Base-by-base conservation (phyloP, 2,113 vertebrate species). In the Nothoprocta pentlandii region DNA sequence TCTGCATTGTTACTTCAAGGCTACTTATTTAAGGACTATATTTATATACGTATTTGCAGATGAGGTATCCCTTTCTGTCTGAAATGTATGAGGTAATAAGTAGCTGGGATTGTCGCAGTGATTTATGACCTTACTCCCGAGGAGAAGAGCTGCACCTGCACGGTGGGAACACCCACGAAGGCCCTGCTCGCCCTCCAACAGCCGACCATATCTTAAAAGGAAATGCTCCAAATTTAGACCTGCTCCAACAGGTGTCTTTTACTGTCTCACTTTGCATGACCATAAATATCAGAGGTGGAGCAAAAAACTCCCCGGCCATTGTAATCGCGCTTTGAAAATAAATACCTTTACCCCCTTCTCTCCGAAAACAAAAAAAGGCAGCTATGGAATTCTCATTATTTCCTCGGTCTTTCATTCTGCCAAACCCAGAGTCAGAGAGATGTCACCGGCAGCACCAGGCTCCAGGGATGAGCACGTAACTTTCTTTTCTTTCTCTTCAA, bases 101-200 rank as follows among this genome's bases (percentile, higher is more conserved):
- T 95, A 97, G 92, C 96, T 96, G 93, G 75, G 83, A 94, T 95
- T 97, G 97, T 97, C 96, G 92, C 9, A 22, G 91, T 97, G 97
- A 98, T 98, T 98, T 98, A 98, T 97, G 87, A 96, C 97, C 97
- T 97, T 97, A 97, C 97, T 97, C 97, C 97, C 92, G 78, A 49
- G 76, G 93, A 97, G 97, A 92, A 87, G 96, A 94, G 95, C 96
- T 96, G 97, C 97, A 98, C 97, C 98, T 98, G 98, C 90, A 25
- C 92, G 97, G 95, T 94, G 92, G 79, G 95, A 97, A 96, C 95
- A 94, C 95, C 90, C 91, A 87, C 94, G 84, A 97, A 95, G 97
- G 64, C 91, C 63, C 89, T 93, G 92, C 87, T 96, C 95, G 93
- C 85, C 89, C 94, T 74, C 88, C 71, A 95, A 61, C 82, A 95